Conservation (phyloP, 2,113 vertebrate species). For the Gorsachius goisagi region DNA sequence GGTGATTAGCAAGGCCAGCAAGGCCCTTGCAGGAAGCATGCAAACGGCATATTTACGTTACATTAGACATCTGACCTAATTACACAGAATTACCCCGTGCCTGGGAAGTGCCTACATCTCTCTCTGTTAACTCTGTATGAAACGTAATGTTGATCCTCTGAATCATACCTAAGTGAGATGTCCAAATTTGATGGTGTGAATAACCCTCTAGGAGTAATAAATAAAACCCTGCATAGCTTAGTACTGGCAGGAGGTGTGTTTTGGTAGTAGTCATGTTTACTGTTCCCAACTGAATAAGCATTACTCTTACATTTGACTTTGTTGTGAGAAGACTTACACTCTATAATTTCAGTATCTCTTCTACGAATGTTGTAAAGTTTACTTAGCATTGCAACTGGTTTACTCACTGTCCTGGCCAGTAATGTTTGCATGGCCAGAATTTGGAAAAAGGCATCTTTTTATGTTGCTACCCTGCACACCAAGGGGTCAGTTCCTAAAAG, state of each 20-base stretch:
- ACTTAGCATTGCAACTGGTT: background rate
- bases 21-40: background rate
- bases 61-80: background rate
- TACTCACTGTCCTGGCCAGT: background rate
- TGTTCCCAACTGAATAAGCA: background rate
- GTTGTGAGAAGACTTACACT: background rate
- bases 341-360: background rate
- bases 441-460: background rate
- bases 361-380: background rate
- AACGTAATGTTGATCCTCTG: background rate
- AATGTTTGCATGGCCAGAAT: background rate
- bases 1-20: background rate
- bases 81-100: background rate
- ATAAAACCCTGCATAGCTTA: background rate
- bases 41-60: background rate
- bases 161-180: constrained; percentile 39
- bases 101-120: background rate
- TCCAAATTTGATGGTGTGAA: constrained; percentile 23
- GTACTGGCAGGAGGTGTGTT: background rate
- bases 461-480: background rate
- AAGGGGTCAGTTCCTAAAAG: background rate
- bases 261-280: constrained; percentile 23
- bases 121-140: background rate
- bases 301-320: background rate
- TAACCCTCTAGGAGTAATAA: constrained; percentile 36